phyloP scores from a whole-genome alignment of 2,113 vertebrate species.

The Chlorodrepanis virens region DNA sequence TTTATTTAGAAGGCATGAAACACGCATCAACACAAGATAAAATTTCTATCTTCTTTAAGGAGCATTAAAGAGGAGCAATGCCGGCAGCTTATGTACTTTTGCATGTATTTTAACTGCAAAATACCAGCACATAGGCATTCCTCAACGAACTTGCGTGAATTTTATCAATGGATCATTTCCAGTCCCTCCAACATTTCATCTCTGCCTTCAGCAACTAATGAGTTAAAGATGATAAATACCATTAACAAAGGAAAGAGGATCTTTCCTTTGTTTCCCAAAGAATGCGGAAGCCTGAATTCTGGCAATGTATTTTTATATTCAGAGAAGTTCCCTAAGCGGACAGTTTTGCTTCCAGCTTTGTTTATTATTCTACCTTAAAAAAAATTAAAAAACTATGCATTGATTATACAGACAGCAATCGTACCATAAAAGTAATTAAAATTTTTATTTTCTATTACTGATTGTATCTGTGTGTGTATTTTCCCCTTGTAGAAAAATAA shows the following conservation, averaged over 20 bases:
- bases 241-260: conserved; percentile 66
- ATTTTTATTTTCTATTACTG: neutral
- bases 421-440: neutral
- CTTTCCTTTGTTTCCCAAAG: conserved; percentile 68
- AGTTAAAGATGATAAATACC: conserved; percentile 66
- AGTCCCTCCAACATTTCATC: neutral
- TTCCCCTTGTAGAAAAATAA: neutral
- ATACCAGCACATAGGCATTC: neutral
- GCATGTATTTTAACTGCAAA: neutral
- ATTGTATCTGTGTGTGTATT: neutral
- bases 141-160: neutral
- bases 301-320: neutral
- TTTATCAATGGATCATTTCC: neutral
- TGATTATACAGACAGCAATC: neutral
- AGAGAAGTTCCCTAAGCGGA: neutral
- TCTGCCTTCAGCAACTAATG: conserved; percentile 52
- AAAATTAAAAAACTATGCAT: neutral
- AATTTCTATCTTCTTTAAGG: neutral
- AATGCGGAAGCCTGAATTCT: conserved; percentile 28
- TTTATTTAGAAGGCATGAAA: neutral
- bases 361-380: neutral
- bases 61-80: neutral
- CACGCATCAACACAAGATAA: neutral
- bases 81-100: neutral
- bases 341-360: neutral